phyloP scores from a whole-genome alignment of 2,113 vertebrate genomes.

The Toxotes jaculatrix region DNA sequence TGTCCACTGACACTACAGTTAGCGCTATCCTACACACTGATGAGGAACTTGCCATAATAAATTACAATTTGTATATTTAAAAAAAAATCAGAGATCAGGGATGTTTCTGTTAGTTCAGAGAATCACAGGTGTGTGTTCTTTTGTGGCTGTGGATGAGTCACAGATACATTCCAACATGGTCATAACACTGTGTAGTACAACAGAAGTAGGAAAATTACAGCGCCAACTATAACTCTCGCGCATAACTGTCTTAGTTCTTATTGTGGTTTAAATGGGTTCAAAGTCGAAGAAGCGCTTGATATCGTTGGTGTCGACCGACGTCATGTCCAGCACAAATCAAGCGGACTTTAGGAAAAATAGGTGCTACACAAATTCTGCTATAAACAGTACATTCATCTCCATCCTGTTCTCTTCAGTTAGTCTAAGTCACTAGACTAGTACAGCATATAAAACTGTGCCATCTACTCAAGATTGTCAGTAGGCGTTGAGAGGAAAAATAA shows the following conservation, averaged over 20 bases:
- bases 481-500: constrained; percentile 23
- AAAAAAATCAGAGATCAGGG: not conserved
- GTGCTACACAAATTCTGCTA: not conserved
- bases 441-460: constrained; percentile 18
- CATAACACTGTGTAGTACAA: constrained; percentile 26
- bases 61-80: not conserved
- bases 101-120: too few relatives aligned
- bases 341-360: not conserved
- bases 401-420: not conserved
- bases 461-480: constrained; percentile 33
- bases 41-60: not conserved
- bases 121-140: not conserved
- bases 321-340: not conserved
- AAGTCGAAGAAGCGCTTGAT: constrained; percentile 7
- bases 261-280: not conserved
- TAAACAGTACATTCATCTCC: constrained; percentile 4
- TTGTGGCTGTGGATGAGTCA: constrained; percentile 1
- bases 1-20: constrained; percentile 3
- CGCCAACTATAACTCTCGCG: too few relatives aligned
- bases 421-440: not conserved
- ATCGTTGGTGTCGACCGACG: not conserved
- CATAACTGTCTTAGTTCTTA: not conserved
- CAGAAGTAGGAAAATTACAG: not conserved
- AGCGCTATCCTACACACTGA: not conserved
- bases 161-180: not conserved